These are phyloP conservation scores for Axea sp. DNA, from an alignment of 2,888 invertebrate genomes.

Conservation along the genomic window DNA sequence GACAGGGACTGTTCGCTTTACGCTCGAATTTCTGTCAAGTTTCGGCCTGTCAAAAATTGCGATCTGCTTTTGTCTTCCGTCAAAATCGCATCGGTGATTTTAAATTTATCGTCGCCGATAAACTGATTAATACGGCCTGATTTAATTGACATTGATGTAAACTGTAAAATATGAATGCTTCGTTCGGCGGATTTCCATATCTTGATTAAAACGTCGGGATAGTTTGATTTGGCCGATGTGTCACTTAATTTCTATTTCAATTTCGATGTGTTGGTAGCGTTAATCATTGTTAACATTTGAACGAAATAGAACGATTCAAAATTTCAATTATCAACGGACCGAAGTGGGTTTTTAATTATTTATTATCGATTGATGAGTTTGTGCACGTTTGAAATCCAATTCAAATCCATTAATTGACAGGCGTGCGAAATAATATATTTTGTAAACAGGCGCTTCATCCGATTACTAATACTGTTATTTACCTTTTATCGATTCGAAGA, in stretches of 20 bases:
- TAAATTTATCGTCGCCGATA: too few relatives aligned
- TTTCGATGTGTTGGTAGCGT: neutral
- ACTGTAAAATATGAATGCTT: too few relatives aligned
- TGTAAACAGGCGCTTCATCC: too few relatives aligned
- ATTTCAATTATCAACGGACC: neutral
- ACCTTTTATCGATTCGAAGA: too few relatives aligned
- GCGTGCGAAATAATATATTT: too few relatives aligned
- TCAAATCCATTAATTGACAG: too few relatives aligned
- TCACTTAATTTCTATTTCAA: slow-evolving; percentile 3
- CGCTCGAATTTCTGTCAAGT: slow-evolving; percentile 7
- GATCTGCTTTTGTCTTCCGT: slow-evolving; percentile 31
- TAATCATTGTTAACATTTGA: slow-evolving; percentile 4
- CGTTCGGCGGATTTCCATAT: neutral
- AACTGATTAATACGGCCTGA: neutral
- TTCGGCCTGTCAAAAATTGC: slow-evolving; percentile 2
- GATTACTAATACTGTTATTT: too few relatives aligned
- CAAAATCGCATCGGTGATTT: too few relatives aligned
- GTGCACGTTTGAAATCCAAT: too few relatives aligned
- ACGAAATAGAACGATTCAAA: neutral
- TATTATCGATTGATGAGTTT: too few relatives aligned
- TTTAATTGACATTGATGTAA: neutral
- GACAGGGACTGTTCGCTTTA: slow-evolving; percentile 5
- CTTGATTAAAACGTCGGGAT: slow-evolving; percentile 9
- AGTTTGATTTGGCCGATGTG: slow-evolving; percentile 9
- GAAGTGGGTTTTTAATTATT: too few relatives aligned